These are phyloP conservation scores for Eupithecia dodoneata DNA, from an alignment of 2,888 invertebrate species.

Conservation along the genomic window DNA sequence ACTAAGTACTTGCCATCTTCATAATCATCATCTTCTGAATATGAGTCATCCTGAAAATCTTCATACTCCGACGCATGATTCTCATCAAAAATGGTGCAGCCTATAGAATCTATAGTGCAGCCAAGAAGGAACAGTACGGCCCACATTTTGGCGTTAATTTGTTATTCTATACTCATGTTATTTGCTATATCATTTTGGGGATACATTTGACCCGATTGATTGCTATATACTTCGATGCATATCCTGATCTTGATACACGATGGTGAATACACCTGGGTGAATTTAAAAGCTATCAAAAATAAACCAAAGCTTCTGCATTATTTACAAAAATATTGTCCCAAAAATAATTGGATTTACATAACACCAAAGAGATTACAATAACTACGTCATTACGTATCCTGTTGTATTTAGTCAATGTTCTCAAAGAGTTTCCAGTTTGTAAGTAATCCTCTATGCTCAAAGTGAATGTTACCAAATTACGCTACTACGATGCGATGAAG, in stretches of 20 bases:
- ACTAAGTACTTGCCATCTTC: background rate
- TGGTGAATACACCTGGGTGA: background rate
- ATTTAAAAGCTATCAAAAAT: background rate
- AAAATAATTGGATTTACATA: background rate
- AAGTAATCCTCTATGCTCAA: no score
- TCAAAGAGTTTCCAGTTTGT: background rate
- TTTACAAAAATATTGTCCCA: background rate
- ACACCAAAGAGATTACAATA: background rate
- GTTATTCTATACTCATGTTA: background rate
- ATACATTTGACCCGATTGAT: background rate
- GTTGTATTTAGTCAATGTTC: background rate
- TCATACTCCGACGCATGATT: background rate
- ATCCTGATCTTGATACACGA: background rate
- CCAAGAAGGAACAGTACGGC: background rate
- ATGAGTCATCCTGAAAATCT: background rate
- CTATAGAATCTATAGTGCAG: background rate
- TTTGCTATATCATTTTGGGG: background rate
- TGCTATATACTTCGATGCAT: background rate
- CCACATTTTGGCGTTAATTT: background rate
- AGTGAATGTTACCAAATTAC: no score
- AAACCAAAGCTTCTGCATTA: constrained; percentile 3
- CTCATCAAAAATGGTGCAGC: background rate
- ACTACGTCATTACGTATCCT: background rate
- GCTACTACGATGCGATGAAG: no score
- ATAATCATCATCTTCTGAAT: background rate